Conservation (phyloP, 2,888 invertebrate genomes). For the Netelia virgata region DNA sequence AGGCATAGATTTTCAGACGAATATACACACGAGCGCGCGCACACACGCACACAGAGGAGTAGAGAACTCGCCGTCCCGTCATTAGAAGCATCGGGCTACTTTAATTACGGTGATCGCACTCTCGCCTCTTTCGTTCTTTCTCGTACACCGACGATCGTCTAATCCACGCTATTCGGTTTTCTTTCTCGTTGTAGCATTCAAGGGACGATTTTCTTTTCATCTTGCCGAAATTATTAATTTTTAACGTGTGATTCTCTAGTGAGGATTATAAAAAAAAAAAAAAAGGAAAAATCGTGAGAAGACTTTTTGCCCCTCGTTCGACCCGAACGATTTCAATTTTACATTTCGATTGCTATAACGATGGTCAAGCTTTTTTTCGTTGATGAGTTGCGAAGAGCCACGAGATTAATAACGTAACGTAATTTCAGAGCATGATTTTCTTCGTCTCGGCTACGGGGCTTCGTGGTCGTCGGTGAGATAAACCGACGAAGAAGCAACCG, state of each 20-base stretch:
- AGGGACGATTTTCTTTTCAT: slow-evolving; percentile 77
- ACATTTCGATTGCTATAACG: slow-evolving; percentile 11
- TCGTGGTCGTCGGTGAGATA: background rate
- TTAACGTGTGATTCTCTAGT: slow-evolving; percentile 63
- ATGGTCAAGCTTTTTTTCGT: background rate
- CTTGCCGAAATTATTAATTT: slow-evolving; percentile 81
- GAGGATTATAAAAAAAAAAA: slow-evolving; percentile 72
- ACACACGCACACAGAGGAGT: slow-evolving; percentile 72
- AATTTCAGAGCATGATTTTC: slow-evolving; percentile 26
- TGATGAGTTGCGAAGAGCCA: slow-evolving; percentile 13
- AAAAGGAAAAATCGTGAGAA: slow-evolving; percentile 63
- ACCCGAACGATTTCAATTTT: slow-evolving; percentile 11
- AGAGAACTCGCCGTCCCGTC: slow-evolving; percentile 70
- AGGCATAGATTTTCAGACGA: background rate
- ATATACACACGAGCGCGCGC: slow-evolving; percentile 8
- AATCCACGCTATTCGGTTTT: slow-evolving; percentile 51
- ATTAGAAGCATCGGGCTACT: slow-evolving; percentile 74
- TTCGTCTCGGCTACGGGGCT: background rate
- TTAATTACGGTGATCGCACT: slow-evolving; percentile 81
- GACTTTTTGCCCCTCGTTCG: slow-evolving; percentile 30
- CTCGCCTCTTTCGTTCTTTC: slow-evolving; percentile 67
- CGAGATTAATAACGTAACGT: slow-evolving; percentile 44
- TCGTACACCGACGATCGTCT: slow-evolving; percentile 14
- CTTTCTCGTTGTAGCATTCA: slow-evolving; percentile 76
- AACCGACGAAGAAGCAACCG: background rate